phyloP scores from a whole-genome alignment of 2,888 invertebrate genomes.

The Drosophila mercatorum region DNA sequence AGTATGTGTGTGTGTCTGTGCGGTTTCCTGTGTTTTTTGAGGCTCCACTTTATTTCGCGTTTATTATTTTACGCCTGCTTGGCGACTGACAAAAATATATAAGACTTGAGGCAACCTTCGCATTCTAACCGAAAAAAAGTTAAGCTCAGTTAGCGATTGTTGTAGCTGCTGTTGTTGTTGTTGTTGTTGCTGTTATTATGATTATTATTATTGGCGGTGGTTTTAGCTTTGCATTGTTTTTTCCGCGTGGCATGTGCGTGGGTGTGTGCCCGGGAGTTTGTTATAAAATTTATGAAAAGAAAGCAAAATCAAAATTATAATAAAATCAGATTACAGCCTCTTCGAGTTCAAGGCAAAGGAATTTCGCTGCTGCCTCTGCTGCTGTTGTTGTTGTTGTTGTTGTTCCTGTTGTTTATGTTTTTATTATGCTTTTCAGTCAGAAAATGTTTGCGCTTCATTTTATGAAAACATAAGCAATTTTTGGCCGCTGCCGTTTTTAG shows the following conservation, averaged over 20 bases:
- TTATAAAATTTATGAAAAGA: constrained; percentile 82
- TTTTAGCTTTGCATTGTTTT: constrained; percentile 51
- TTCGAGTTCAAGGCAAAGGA: constrained; percentile 45
- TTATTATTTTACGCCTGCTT: constrained; percentile 82
- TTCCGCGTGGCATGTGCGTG: neutral
- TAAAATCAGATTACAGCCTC: constrained; percentile 79
- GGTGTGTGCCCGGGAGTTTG: constrained; percentile 53
- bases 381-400: constrained; percentile 30
- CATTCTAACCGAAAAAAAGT: constrained; percentile 23
- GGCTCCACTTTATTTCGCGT: constrained; percentile 80
- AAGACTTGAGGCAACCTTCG: constrained; percentile 36
- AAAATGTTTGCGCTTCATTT: constrained; percentile 81
- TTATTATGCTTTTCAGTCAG: constrained; percentile 77
- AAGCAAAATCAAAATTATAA: constrained; percentile 81
- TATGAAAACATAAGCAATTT: constrained; percentile 80
- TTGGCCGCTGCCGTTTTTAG: constrained; percentile 56
- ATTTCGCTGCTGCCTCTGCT: constrained; percentile 35
- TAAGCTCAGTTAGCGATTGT: constrained; percentile 37
- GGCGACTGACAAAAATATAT: constrained; percentile 73
- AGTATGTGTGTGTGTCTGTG: constrained; percentile 29
- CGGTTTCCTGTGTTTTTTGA: constrained; percentile 61
- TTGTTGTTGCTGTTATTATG: constrained; percentile 55
- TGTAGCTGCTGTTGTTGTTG: constrained; percentile 32
- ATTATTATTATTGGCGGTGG: constrained; percentile 80
- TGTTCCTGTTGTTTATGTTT: constrained; percentile 55